Base-by-base conservation (phyloP, 2,797 vertebrate genomes). In the Danio jaintianensis region DNA sequence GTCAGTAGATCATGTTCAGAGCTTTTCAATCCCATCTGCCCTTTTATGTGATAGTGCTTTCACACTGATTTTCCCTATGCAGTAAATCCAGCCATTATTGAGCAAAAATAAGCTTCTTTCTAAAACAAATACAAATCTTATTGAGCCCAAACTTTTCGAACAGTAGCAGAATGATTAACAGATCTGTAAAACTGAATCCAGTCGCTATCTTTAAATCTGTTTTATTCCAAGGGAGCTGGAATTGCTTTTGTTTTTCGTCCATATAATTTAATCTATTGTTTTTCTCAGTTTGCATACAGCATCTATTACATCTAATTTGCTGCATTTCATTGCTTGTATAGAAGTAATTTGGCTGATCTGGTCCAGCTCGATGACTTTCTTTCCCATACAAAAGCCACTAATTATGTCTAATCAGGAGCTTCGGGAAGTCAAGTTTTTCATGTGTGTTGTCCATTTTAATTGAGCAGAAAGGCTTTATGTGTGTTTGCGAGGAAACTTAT, bases 401-500 rank as follows among this genome's bases (percentile, higher is more conserved):
- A 59, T 42, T 42, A 12, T 15, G 16, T 36, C 13, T 73, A 47
- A 73, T 40, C 22, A 63, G 50, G 13, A 53, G 47, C 56, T 71
- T 38, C 4, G 18, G 76, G 43, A 70, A 62, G 63, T 47, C 3
- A 40, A 36, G 5, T 42, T 45, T 61, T 78, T 7, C 9, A 29
- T 45, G 20, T 15, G 43, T 78, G 20, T 50, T 69, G 18, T 50
- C 43, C 10, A 4, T 43, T 79, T 9, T 70, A 79, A 71, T 63
- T 18, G 58, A 29, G 48, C 18, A n/a, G 36, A 71, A 52, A 71
- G 56, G 15, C 10, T 42, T 12, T 68, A 13, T 47, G 2, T 59
- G 52, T 36, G 13, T 71, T 29, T 53, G 56, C n/a, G 12, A n/a
- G 55, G n/a, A 16, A 78, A 78, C 66, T 22, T 61, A 43, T 59